phyloP scores from a whole-genome alignment of 2,113 vertebrate genomes.

The Tinamus guttatus region DNA sequence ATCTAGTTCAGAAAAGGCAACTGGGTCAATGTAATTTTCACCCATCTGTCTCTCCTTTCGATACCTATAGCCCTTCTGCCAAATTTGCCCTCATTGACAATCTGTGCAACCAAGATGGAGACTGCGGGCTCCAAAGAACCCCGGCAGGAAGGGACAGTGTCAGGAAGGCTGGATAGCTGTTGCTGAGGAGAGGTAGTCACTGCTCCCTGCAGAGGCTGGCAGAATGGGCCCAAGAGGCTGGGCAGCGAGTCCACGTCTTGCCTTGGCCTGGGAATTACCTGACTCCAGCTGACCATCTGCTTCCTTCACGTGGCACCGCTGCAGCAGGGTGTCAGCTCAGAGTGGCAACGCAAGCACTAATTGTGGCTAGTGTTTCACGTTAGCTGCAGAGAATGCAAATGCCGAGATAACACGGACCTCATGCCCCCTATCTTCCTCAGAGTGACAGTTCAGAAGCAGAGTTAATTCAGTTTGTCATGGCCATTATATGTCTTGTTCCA shows the following conservation, averaged over 20 bases:
- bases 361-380: neutral
- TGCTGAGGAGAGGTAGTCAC: neutral
- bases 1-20: conserved; percentile 11
- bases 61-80: neutral
- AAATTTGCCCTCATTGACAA: conserved; percentile 27
- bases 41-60: conserved; percentile 15
- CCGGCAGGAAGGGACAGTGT: neutral
- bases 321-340: neutral
- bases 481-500: neutral
- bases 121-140: neutral
- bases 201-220: neutral
- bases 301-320: neutral
- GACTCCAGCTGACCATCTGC: neutral
- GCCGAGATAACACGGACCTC: neutral
- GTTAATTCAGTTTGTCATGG: neutral
- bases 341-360: neutral
- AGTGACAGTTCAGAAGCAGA: neutral
- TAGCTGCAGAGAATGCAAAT: neutral
- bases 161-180: neutral
- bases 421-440: neutral
- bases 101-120: conserved; percentile 22
- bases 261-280: neutral
- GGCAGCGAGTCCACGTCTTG: neutral
- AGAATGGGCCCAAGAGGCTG: neutral
- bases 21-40: neutral